Conservation (phyloP, 2,797 vertebrate genomes). For the Pseudochromis fuscus region DNA sequence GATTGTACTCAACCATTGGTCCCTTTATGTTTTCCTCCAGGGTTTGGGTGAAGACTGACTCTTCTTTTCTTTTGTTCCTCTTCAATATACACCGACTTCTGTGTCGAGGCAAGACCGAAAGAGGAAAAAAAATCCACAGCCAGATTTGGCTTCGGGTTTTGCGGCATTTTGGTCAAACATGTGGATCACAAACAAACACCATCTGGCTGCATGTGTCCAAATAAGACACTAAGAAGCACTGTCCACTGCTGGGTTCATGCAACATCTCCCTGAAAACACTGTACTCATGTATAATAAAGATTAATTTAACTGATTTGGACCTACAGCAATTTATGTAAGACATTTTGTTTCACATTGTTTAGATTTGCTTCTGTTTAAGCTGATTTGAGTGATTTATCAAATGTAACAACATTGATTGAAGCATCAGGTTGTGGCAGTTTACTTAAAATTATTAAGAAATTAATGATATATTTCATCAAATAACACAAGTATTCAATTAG, state of each 20-base stretch:
- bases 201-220: neutral
- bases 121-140: neutral
- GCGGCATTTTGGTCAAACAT: neutral
- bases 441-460: neutral
- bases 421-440: neutral
- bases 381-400: neutral
- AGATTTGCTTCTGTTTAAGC: neutral
- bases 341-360: neutral
- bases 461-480: no score
- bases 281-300: neutral
- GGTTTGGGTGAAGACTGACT: constrained; percentile 37
- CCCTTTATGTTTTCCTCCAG: constrained; percentile 69
- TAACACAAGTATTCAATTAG: no score
- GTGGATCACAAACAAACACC: neutral
- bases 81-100: constrained; percentile 23
- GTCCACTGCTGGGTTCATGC: no score
- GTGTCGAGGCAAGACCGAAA: neutral
- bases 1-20: constrained; percentile 68
- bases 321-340: no score
- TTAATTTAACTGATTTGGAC: no score
- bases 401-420: no score
- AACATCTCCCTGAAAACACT: neutral
- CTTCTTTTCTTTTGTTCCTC: constrained; percentile 39
- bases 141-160: neutral
- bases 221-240: neutral